phyloP scores from a whole-genome alignment of 1,140 invertebrate species.

The Bathynomus jamesi region DNA sequence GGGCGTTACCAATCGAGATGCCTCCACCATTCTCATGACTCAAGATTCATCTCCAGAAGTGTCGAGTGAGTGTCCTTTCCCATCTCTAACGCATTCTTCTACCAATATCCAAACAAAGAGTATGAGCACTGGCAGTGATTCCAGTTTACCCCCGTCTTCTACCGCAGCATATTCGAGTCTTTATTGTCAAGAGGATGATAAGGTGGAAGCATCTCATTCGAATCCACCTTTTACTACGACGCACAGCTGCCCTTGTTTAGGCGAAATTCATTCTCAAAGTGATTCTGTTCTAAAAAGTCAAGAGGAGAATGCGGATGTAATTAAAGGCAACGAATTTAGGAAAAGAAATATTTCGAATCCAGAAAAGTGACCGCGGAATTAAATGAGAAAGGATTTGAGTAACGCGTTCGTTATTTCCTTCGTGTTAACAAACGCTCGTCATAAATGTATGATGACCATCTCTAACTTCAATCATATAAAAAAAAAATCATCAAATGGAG shows the following conservation, averaged over 20 bases:
- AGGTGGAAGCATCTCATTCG: not conserved
- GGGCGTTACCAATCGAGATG: slow-evolving; percentile 13
- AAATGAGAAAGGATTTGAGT: too few relatives aligned
- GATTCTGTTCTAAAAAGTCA: too few relatives aligned
- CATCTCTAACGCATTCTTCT: not conserved
- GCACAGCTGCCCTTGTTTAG: not conserved
- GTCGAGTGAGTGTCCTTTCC: not conserved
- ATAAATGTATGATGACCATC: too few relatives aligned
- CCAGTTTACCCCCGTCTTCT: not conserved
- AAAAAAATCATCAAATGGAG: too few relatives aligned
- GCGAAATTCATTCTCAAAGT: not conserved
- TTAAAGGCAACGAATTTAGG: too few relatives aligned
- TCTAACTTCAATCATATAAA: too few relatives aligned
- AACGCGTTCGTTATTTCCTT: too few relatives aligned
- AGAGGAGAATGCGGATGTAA: too few relatives aligned
- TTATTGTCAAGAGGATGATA: not conserved
- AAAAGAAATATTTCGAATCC: too few relatives aligned
- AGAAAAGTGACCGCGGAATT: too few relatives aligned
- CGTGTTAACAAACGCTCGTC: too few relatives aligned
- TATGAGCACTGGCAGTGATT: not conserved
- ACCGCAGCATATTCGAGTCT: not conserved
- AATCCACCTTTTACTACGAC: not conserved
- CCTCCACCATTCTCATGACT: not conserved
- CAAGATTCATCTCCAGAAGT: not conserved
- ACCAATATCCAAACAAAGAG: not conserved